phyloP scores from a whole-genome alignment of 2,113 vertebrate genomes.

The Tympanuchus pallidicinctus region DNA sequence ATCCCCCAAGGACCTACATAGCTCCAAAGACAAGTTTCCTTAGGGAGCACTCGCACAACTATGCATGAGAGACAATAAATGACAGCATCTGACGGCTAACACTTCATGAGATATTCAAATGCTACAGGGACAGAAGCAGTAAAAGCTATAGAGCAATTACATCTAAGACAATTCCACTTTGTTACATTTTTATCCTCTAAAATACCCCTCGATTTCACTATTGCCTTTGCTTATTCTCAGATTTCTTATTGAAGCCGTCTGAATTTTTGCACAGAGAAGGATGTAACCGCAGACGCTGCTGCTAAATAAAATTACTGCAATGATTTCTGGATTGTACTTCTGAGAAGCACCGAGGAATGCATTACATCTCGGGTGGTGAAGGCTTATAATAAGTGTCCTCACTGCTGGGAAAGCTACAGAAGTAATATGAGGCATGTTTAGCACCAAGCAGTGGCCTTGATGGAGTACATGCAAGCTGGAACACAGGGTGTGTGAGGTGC shows the following conservation, averaged over 20 bases:
- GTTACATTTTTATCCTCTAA: not conserved
- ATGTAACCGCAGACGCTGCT: not conserved
- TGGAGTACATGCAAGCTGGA: not conserved
- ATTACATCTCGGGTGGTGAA: not conserved
- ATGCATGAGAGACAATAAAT: not conserved
- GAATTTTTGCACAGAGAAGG: constrained; percentile 10
- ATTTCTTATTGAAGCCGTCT: not conserved
- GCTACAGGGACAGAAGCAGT: not conserved
- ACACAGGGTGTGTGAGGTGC: too few species aligned
- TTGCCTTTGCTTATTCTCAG: not conserved
- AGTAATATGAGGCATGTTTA: not conserved
- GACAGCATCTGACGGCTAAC: not conserved
- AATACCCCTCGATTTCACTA: not conserved
- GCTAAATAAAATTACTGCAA: not conserved
- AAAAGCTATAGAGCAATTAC: not conserved
- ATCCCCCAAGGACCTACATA: not conserved
- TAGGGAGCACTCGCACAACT: not conserved
- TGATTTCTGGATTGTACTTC: not conserved
- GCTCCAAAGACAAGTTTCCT: not conserved
- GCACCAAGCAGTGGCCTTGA: not conserved
- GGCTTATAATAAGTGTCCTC: not conserved
- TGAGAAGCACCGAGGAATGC: not conserved
- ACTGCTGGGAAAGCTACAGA: not conserved
- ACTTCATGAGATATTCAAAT: not conserved
- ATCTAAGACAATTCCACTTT: not conserved